A percentile compares a stretch with the other conserved stretches of the same genome.
phyloP scores from a whole-genome alignment of 2,888 invertebrate genomes.

The Idaea biselata region DNA sequence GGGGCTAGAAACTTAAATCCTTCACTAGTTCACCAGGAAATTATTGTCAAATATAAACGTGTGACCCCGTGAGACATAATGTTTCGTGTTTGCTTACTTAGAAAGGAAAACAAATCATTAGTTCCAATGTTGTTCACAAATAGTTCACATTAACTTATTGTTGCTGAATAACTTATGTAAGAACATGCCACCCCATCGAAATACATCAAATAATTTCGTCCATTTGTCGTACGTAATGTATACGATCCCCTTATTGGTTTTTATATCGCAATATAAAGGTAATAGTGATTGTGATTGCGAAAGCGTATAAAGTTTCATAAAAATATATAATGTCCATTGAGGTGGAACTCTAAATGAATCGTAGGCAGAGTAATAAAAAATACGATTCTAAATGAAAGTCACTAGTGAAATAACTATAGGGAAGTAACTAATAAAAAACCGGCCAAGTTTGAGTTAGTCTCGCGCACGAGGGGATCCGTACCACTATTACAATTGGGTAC shows the following conservation, averaged over 20 bases:
- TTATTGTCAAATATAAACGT: not conserved
- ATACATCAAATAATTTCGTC: constrained; percentile 1
- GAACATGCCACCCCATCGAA: not conserved
- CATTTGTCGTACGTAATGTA: not conserved
- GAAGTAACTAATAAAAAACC: too few species aligned
- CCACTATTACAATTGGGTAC: too few species aligned
- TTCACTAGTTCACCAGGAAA: not conserved
- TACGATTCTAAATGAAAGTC: not conserved
- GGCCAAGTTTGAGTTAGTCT: too few species aligned
- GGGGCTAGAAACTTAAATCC: not conserved
- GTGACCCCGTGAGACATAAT: not conserved
- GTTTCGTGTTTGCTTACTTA: not conserved
- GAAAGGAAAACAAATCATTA: not conserved
- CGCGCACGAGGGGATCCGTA: too few species aligned
- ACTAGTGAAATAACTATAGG: too few species aligned
- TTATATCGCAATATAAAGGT: not conserved
- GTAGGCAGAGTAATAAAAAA: not conserved
- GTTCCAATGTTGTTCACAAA: not conserved
- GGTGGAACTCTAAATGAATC: not conserved
- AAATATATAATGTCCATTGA: not conserved
- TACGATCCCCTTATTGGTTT: not conserved
- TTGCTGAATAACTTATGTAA: constrained; percentile 1
- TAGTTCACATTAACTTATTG: not conserved
- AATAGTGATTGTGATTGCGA: constrained; percentile 1
- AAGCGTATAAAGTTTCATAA: not conserved